Evolutionary conservation across 2,797 vertebrate species (phyloP).

Genomic region (Ptychobarbus kaznakovi): DNA sequence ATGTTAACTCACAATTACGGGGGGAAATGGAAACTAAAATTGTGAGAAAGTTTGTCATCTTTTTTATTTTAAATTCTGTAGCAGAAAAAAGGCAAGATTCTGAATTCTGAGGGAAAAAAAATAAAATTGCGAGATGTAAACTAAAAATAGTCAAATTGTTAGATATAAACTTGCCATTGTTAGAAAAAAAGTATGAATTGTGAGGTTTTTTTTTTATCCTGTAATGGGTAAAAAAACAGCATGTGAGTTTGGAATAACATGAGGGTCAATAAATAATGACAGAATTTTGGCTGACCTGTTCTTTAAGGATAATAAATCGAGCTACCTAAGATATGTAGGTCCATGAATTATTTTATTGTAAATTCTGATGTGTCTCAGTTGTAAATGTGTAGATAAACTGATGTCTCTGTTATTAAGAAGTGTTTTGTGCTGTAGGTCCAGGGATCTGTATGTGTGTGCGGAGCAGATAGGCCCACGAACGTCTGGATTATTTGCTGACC

Average conservation of each 20-base stretch:
- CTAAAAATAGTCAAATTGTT: not conserved
- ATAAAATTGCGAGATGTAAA: not conserved
- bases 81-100: not conserved
- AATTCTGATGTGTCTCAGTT: slow-evolving; percentile 46
- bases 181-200: not conserved
- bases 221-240: not conserved
- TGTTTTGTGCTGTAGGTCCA: slow-evolving; percentile 40
- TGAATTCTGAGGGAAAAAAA: not conserved
- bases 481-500: slow-evolving; percentile 32
- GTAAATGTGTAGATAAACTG: slow-evolving; percentile 59
- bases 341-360: slow-evolving; percentile 18
- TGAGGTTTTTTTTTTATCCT: not conserved
- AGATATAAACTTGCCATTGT: not conserved
- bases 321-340: slow-evolving; percentile 29
- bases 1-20: not conserved
- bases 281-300: not conserved
- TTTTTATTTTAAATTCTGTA: not conserved
- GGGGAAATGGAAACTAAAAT: not conserved
- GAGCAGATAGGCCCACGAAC: slow-evolving; percentile 22
- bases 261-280: slow-evolving; percentile 2
- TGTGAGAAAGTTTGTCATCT: not conserved
- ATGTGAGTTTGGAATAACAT: not conserved
- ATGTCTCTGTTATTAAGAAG: slow-evolving; percentile 43
- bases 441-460: slow-evolving; percentile 21
- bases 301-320: slow-evolving; percentile 5